These are phyloP conservation scores for Meriones psammophilus DNA, from an alignment of 2,797 vertebrate species.

Conservation along the genomic window DNA sequence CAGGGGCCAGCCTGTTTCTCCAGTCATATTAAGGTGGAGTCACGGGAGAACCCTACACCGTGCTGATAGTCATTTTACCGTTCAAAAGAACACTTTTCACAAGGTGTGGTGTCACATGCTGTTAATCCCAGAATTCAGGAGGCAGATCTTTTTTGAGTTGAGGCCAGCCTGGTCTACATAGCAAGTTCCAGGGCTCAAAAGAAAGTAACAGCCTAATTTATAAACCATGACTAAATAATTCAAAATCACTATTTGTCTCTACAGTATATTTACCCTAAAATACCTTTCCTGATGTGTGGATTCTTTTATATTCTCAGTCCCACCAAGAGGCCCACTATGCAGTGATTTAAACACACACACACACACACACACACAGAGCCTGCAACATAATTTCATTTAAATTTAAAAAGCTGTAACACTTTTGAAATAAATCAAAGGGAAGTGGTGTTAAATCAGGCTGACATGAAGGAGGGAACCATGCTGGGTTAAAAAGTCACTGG, in stretches of 20 bases:
- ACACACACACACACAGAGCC: background rate
- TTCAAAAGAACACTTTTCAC: slow-evolving; percentile 43
- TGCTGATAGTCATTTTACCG: background rate
- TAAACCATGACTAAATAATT: background rate
- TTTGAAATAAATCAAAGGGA: slow-evolving; percentile 9
- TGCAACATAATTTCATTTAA: background rate
- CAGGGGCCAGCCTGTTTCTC: background rate
- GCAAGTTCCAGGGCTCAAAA: background rate
- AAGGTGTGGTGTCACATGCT: background rate
- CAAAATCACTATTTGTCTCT: background rate
- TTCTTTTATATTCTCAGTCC: background rate
- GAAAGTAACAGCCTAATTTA: slow-evolving; percentile 28
- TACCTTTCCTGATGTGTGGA: background rate
- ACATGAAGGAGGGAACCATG: background rate
- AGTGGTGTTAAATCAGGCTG: slow-evolving; percentile 4
- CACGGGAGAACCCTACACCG: slow-evolving; percentile 8
- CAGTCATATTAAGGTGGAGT: background rate
- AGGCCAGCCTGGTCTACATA: background rate
- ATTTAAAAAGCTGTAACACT: background rate
- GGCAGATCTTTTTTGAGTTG: background rate
- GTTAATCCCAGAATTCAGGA: background rate
- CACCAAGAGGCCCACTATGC: background rate
- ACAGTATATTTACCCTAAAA: background rate
- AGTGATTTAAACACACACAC: background rate
- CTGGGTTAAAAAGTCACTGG: slow-evolving; percentile 27